These are phyloP conservation scores for Leptinotarsa juncta DNA, from an alignment of 2,888 invertebrate genomes.

Conservation along the genomic window DNA sequence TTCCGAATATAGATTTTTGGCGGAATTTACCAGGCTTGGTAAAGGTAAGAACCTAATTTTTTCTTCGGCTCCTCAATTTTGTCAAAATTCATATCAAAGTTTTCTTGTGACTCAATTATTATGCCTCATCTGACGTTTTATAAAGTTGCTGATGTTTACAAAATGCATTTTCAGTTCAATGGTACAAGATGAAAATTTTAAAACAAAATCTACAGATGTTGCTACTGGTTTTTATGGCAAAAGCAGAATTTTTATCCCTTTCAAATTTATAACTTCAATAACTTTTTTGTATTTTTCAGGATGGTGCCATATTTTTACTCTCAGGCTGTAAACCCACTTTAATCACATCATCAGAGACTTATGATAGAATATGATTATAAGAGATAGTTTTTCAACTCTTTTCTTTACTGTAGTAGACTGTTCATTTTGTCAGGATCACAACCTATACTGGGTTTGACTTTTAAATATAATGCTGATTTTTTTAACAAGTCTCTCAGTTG, in stretches of 20 bases:
- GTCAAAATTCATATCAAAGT: neutral
- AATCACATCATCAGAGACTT: conserved; percentile 62
- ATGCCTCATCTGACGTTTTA: neutral
- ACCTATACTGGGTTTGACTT: too few relatives aligned
- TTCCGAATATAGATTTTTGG: conserved; percentile 83
- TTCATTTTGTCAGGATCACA: neutral
- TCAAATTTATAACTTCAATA: too few relatives aligned
- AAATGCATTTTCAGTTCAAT: too few relatives aligned
- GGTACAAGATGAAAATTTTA: neutral
- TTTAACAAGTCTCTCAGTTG: too few relatives aligned
- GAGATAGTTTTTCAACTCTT: too few relatives aligned
- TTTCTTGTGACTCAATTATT: neutral
- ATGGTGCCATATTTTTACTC: conserved; percentile 72
- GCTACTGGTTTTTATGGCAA: too few relatives aligned
- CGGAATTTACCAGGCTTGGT: conserved; percentile 76
- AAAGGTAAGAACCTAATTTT: conserved; percentile 67
- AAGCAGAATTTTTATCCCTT: too few relatives aligned
- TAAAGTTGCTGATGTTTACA: too few relatives aligned
- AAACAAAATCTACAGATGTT: too few relatives aligned
- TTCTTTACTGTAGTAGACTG: neutral
- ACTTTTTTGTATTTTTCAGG: conserved; percentile 66
- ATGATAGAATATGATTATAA: conserved; percentile 67
- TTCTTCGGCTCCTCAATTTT: neutral
- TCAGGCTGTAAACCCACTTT: conserved; percentile 71
- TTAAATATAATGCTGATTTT: too few relatives aligned